phyloP scores from a whole-genome alignment of 1,140 invertebrate species.

The Drosophila lacteicornis region DNA sequence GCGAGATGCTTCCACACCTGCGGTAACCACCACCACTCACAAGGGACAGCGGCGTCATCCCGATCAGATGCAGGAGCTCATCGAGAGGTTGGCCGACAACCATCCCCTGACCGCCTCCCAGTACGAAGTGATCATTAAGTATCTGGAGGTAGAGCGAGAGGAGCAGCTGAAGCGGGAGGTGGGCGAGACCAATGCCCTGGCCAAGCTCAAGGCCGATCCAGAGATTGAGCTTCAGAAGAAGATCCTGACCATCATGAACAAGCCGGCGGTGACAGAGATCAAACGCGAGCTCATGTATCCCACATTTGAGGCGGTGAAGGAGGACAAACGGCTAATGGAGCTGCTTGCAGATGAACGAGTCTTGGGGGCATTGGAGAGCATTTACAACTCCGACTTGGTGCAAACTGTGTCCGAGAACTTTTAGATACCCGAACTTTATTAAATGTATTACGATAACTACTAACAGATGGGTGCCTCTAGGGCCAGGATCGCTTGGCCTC shows the following conservation, averaged over 20 bases:
- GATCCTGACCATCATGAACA: conserved; percentile 93
- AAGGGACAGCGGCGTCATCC: conserved; percentile 85
- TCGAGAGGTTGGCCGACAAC: conserved; percentile 93
- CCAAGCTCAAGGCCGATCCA: conserved; percentile 86
- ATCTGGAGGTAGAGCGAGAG: conserved; percentile 91
- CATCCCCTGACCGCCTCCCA: conserved; percentile 91
- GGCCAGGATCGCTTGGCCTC: conserved; percentile 88
- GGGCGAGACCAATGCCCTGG: conserved; percentile 85
- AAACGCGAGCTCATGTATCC: conserved; percentile 59
- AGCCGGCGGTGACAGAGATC: conserved; percentile 84
- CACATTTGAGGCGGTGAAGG: conserved; percentile 52
- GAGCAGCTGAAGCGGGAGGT: conserved; percentile 90
- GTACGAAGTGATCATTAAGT: conserved; percentile 92
- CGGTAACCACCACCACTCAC: conserved; percentile 1
- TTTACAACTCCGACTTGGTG: conserved; percentile 56
- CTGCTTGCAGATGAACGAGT: conserved; percentile 88
- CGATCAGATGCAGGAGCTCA: conserved; percentile 90
- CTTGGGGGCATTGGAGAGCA: conserved; percentile 89
- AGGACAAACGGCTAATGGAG: conserved; percentile 64
- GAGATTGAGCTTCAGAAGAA: conserved; percentile 89
- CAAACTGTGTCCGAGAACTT: conserved; percentile 48
- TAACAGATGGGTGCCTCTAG: conserved; percentile 57
- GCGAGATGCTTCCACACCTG: conserved; percentile 30
- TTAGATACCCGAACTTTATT: conserved; percentile 39
- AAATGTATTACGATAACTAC: conserved; percentile 20